Conservation (phyloP, 2,888 invertebrate species). For the Keiferia lycopersicella region DNA sequence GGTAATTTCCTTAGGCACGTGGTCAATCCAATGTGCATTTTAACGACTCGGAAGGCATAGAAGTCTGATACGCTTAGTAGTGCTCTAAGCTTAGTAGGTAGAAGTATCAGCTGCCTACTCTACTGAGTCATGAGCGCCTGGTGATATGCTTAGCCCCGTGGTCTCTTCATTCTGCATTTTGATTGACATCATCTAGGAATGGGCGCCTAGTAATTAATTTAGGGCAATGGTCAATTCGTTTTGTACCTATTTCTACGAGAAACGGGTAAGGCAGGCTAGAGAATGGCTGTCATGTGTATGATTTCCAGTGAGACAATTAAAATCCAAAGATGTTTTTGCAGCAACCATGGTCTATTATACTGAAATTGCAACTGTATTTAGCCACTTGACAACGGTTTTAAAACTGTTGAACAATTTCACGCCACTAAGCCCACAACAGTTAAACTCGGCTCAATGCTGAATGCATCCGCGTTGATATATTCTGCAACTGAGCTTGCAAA, state of each 20-base stretch:
- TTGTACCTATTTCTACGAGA: too few species aligned
- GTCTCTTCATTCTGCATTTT: too few species aligned
- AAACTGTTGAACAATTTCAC: neutral
- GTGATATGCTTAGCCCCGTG: neutral
- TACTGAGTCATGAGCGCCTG: neutral
- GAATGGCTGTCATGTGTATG: too few species aligned
- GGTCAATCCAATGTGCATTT: neutral
- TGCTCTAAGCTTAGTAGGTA: neutral
- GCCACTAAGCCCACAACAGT: neutral
- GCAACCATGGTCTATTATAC: too few species aligned
- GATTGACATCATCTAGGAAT: too few species aligned
- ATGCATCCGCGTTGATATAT: neutral
- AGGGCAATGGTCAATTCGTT: neutral
- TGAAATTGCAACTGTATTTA: neutral
- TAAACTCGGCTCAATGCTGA: neutral
- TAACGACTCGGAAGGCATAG: too few species aligned
- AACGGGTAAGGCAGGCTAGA: too few species aligned
- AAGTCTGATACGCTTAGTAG: too few species aligned
- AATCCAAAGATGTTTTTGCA: too few species aligned
- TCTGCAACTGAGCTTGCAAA: neutral
- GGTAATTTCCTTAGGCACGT: neutral
- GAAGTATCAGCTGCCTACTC: neutral
- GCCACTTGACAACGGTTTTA: neutral
- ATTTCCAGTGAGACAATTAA: too few species aligned
- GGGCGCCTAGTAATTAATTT: constrained; percentile 5